Percentiles rank a stretch among this genome's conserved stretches.
Conservation (phyloP, 2,888 invertebrate species). For the Tetramorium bicarinatum region DNA sequence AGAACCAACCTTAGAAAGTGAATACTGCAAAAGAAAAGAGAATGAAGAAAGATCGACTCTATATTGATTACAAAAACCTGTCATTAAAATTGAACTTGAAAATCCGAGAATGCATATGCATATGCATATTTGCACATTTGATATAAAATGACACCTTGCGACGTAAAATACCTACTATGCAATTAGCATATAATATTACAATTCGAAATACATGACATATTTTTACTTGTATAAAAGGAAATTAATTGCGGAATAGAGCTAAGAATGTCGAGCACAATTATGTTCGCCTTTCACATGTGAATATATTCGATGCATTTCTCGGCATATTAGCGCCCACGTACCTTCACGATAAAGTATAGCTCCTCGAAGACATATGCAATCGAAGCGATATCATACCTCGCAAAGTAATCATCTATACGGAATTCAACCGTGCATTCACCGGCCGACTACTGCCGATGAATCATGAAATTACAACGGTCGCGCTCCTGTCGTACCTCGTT, state of each 20-base stretch:
- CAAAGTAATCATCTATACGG: slow-evolving; percentile 40
- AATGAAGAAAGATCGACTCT: not conserved
- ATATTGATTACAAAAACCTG: not conserved
- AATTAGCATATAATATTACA: not conserved
- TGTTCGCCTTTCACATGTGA: slow-evolving; percentile 7
- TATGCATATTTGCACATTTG: not conserved
- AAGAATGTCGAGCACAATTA: slow-evolving; percentile 4
- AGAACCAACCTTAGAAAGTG: not conserved
- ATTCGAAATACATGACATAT: not conserved
- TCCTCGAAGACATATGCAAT: slow-evolving; percentile 19
- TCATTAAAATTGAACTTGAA: not conserved
- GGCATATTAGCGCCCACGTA: slow-evolving; percentile 48
- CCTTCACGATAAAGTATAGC: slow-evolving; percentile 18
- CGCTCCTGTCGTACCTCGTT: slow-evolving; percentile 47
- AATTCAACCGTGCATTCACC: slow-evolving; percentile 27
- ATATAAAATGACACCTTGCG: not conserved
- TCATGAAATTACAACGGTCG: slow-evolving; percentile 55
- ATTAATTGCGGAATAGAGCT: slow-evolving; percentile 1
- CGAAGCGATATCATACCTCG: slow-evolving; percentile 46
- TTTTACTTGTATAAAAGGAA: not conserved
- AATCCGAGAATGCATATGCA: no score
- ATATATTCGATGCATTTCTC: slow-evolving; percentile 38
- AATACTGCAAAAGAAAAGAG: not conserved
- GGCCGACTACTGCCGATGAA: slow-evolving; percentile 43
- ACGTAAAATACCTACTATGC: not conserved